phyloP scores from a whole-genome alignment of 2,113 vertebrate species.

The Phyllostomus discolor region DNA sequence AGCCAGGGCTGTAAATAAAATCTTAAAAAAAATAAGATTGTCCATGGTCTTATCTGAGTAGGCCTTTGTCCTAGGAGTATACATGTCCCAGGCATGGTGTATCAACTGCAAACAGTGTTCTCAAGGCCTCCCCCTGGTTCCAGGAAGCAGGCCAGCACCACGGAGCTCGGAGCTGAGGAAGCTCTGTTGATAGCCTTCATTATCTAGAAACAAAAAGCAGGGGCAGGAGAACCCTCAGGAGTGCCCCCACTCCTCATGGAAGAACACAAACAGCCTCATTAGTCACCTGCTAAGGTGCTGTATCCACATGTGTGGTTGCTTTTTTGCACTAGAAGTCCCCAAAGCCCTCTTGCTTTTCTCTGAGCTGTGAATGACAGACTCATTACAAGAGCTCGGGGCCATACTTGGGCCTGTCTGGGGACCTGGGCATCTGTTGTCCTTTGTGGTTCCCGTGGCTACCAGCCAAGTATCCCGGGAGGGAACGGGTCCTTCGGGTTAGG shows the following conservation, averaged over 20 bases:
- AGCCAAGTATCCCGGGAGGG: not conserved
- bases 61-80: not conserved
- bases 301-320: not conserved
- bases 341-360: conserved; percentile 14
- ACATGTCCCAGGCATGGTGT: not conserved
- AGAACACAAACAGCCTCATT: conserved; percentile 55
- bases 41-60: not conserved
- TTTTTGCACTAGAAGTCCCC: conserved; percentile 20
- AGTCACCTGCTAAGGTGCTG: not conserved
- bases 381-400: not conserved
- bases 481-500: not conserved
- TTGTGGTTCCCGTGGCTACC: not conserved
- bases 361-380: not conserved
- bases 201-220: conserved; percentile 31
- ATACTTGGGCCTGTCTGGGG: not conserved
- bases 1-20: no score
- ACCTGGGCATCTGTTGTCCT: conserved; percentile 32
- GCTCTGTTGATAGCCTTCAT: conserved; percentile 45
- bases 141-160: not conserved
- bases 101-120: not conserved
- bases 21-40: not conserved
- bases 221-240: not conserved
- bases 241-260: not conserved
- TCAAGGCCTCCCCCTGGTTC: not conserved
- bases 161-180: not conserved